Percentiles rank a stretch among this genome's conserved stretches.
Evolutionary conservation across 1,140 invertebrate genomes (phyloP).

Genomic region (Drosophila bipectinata): DNA sequence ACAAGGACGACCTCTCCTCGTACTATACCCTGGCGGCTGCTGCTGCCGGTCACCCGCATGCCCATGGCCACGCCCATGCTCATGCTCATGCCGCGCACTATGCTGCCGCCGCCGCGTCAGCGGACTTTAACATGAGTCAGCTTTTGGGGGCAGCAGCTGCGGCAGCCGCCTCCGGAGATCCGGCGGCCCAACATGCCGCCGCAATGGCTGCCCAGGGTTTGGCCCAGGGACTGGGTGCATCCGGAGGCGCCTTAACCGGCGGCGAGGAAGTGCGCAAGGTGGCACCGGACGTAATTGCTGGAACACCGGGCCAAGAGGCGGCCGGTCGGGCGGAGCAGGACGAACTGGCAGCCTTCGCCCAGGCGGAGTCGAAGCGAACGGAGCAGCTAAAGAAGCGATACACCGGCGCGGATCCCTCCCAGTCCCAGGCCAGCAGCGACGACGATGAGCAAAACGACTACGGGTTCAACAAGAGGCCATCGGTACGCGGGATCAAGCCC

Average conservation of each 20-base stretch:
- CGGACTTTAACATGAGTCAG: slow-evolving; percentile 88
- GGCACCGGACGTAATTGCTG: slow-evolving; percentile 90
- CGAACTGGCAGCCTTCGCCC: slow-evolving; percentile 92
- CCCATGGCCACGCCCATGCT: slow-evolving; percentile 48
- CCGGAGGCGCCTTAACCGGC: neutral
- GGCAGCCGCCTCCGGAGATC: slow-evolving; percentile 38
- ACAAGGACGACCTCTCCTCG: slow-evolving; percentile 88
- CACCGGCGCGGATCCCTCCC: slow-evolving; percentile 77
- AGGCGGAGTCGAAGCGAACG: slow-evolving; percentile 91
- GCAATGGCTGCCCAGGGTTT: slow-evolving; percentile 45
- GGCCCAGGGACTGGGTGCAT: slow-evolving; percentile 44
- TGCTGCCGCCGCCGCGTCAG: slow-evolving; percentile 83
- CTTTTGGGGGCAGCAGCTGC: slow-evolving; percentile 85
- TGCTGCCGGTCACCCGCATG: slow-evolving; percentile 83
- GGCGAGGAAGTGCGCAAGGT: slow-evolving; percentile 84
- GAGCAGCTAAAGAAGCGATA: slow-evolving; percentile 92
- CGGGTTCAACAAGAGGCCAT: slow-evolving; percentile 93
- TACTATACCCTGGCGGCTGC: slow-evolving; percentile 87
- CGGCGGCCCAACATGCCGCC: slow-evolving; percentile 52
- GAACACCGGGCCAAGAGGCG: slow-evolving; percentile 86
- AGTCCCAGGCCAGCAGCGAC: slow-evolving; percentile 85
- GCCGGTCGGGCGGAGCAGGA: slow-evolving; percentile 86
- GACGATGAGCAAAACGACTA: slow-evolving; percentile 94
- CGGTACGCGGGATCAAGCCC: slow-evolving; percentile 88
- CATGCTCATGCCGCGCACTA: slow-evolving; percentile 84